Evolutionary conservation across 64 coral and sea anemone genomes (phyloP).

Genomic region (Montipora foliosa): DNA sequence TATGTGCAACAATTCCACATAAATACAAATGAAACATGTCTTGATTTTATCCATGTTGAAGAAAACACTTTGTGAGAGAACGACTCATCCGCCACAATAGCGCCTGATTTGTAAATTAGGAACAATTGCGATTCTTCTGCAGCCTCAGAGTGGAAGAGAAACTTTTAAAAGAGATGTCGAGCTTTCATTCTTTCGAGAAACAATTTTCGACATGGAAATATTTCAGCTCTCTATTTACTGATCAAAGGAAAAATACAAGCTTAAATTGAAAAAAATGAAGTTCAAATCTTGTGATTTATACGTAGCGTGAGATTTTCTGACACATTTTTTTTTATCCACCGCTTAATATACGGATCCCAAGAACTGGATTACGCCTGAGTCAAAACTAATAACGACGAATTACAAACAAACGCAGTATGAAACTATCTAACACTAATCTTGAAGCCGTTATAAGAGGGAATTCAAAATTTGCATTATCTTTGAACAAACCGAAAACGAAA

Average conservation of each 20-base stretch:
- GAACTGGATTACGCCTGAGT: background rate
- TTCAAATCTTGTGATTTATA: background rate
- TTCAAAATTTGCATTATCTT: background rate
- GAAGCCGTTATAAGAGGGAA: background rate
- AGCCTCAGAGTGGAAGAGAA: too few species aligned
- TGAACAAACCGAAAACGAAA: background rate
- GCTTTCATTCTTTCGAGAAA: too few species aligned
- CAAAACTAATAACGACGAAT: conserved; percentile 2
- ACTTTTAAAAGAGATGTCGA: too few species aligned
- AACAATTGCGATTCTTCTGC: too few species aligned
- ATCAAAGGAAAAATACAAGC: background rate
- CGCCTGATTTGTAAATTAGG: too few species aligned
- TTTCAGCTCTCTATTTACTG: background rate
- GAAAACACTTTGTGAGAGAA: background rate
- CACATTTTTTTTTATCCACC: too few species aligned
- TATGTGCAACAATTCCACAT: conserved; percentile 15
- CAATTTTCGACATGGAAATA: too few species aligned
- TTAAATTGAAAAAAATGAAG: background rate
- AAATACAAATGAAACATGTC: background rate
- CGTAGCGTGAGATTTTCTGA: background rate
- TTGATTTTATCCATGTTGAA: background rate
- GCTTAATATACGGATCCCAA: too few species aligned
- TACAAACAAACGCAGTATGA: background rate
- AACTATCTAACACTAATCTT: background rate
- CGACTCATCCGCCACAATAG: too few species aligned